Evolutionary conservation across 2,113 vertebrate species (phyloP), one percentile per base, ranked within the genome.

Genomic region (Myrmecophaga tridactyla): DNA sequence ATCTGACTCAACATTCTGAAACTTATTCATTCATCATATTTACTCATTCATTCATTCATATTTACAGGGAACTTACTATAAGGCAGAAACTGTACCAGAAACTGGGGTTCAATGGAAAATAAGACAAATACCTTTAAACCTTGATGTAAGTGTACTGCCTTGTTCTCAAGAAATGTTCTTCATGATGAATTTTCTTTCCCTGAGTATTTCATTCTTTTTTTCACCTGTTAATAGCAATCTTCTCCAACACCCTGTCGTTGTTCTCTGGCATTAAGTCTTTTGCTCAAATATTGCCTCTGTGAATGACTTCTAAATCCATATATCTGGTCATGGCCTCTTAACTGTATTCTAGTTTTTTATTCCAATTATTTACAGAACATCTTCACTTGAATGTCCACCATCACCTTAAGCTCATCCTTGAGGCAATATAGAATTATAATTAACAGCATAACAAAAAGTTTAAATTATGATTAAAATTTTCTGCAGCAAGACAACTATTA

Each of bases 391-490:
- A 72, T 62, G 29, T 46, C 46, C 36, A 43, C 10, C 14, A 84
- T 43, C 20, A 78, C 53, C 15, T 81, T 63, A 89, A 86, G 46
- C 67, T 51, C 72, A 89, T 14, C 15, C 39, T 63, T 39, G 43
- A 80, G 70, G 18, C 23, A 75, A 60, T 80, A 39, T 60, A 53
- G 70, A 93, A 18, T 70, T 90, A 70, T 65, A 27, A 48, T 39
- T 80, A 77, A 65, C 51, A 72, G 14, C 43, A 81, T 25, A 76
- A 69, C 31, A 85, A 85, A 90, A 73, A 86, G 65, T 56, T 81
- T 48, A 73, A 92, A 31, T 92, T 93, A 65, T n/a, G 25, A 90
- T 90, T 90, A 85, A 92, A 85, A 36, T 90, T 92, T 92, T 88
- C 41, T 72, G 48, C 20, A 70, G 21, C 17, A 76, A 70, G 69